Base-by-base conservation (phyloP, 2,888 invertebrate species). In the Dinocampus coccinellae region DNA sequence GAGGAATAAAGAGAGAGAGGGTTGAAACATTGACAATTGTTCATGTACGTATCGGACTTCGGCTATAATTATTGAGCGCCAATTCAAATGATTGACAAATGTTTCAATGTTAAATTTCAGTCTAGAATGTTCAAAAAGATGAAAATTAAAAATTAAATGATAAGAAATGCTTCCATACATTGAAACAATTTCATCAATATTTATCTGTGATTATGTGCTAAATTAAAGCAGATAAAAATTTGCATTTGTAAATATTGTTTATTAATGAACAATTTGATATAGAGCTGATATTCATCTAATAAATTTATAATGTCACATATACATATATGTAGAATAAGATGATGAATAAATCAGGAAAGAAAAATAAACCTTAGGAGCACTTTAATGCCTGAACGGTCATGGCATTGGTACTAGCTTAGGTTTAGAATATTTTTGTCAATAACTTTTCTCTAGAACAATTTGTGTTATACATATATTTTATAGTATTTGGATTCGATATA, bases 211-310 rank as follows among this genome's bases (percentile, higher is more conserved):
- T 47, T n/a, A 47, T 4, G 47, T 47, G 47, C 9, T 47, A 7
- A 47, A 16, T 47, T 20, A 6, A 16, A 20, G 47, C 47, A 47
- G 16, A 20, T 13, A 62, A 53, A 22, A 60, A 67, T 42, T 61
- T 67, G 34, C 67, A 61, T 47, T 60, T 71, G 66, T 55, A 42
- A 67, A 71, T 67, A 67, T 53, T 36, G 65, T 55, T 36, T 52
- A 33, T 65, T 65, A 9, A 65, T 55, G 13, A 55, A 33, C 13
- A 24, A 65, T 36, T 24, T 52, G 47, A 64, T 52, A 24, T 3
- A 65, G 42, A n/a, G 26, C 13, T 63, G 1, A 16, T 22, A 34
- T 24, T 36, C 10, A 36, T 53, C 34, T 65, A 13, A 52, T 53
- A 22, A 33, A 64, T 26, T 64, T 29, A 29, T 29, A 29, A 29